Conservation (phyloP, 1,140 invertebrate species). For the Charaxes varanes region DNA sequence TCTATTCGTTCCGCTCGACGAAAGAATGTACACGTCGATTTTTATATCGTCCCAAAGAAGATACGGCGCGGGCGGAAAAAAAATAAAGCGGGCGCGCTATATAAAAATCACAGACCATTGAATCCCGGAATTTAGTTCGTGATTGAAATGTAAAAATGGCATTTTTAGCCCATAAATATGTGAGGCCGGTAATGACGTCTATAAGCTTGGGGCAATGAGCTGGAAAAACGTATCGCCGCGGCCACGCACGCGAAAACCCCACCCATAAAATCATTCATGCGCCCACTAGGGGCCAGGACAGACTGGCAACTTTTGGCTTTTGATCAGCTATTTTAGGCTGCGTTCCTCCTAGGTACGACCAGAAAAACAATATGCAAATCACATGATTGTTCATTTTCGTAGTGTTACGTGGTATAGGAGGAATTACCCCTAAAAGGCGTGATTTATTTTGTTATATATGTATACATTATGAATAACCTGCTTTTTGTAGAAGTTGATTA, state of each 20-base stretch:
- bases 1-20: conserved; percentile 1
- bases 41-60: neutral
- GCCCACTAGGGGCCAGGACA: too few species aligned
- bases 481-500: too few species aligned
- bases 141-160: conserved; percentile 54
- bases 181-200: conserved; percentile 53
- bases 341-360: too few species aligned
- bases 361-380: too few species aligned
- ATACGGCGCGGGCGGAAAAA: conserved; percentile 11
- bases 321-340: too few species aligned
- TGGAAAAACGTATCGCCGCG: conserved; percentile 51
- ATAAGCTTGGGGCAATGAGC: conserved; percentile 59
- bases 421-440: too few species aligned
- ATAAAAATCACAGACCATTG: conserved; percentile 27
- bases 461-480: too few species aligned
- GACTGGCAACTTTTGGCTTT: too few species aligned
- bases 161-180: conserved; percentile 55
- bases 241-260: conserved; percentile 36
- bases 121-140: conserved; percentile 40
- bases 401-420: too few species aligned
- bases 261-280: conserved; percentile 25
- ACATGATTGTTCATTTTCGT: too few species aligned
- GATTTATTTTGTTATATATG: too few species aligned
- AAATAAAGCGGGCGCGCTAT: too few species aligned
- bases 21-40: conserved; percentile 2